Evolutionary conservation across 2,888 invertebrate species (phyloP), one percentile per base, ranked within the genome.

Genomic region (Eubasilissa splendida): DNA sequence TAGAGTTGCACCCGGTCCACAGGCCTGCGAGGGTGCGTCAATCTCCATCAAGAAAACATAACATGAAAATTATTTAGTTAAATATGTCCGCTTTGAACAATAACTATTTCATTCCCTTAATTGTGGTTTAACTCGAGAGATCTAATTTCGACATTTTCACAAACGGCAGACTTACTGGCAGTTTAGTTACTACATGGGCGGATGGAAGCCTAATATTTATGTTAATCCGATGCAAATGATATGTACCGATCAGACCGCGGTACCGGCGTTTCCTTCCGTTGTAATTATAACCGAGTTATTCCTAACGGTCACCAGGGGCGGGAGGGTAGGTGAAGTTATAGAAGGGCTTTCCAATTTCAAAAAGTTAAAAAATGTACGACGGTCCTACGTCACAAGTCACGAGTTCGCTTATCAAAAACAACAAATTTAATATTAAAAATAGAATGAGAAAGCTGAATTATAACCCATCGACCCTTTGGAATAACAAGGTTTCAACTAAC

Each of bases 151-250:
- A 63, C 63, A 63, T 33, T 63, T 63, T 31, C 33, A 63, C 42
- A 63, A 63, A 33, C 5, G 63, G 63, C 33, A 31, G 11, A 33
- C 12, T 63, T 63, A 63, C 42, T 63, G 31, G 42, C 22, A 12
- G 50, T 33, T n/a, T 52, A 12, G 52, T 68, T 58, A 76, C 60
- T 42, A 31, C 50, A 63, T 50, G 22, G 14, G 79, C 50, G 78
- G 80, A 76, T 65, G 74, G 80, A 71, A 70, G 78, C 75, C 80
- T 75, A 78, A 83, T 84, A 83, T 83, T 84, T 84, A 84, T 84
- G 84, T 83, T 83, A 83, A 84, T 84, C 82, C 79, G 77, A 84
- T 84, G 84, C 82, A 83, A 84, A 84, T 81, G 84, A 78, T 82
- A 84, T 84, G 84, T 84, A 84, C 83, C 82, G 79, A 77, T 80